phyloP scores from a whole-genome alignment of 2,797 vertebrate species.

The Erethizon dorsatum region DNA sequence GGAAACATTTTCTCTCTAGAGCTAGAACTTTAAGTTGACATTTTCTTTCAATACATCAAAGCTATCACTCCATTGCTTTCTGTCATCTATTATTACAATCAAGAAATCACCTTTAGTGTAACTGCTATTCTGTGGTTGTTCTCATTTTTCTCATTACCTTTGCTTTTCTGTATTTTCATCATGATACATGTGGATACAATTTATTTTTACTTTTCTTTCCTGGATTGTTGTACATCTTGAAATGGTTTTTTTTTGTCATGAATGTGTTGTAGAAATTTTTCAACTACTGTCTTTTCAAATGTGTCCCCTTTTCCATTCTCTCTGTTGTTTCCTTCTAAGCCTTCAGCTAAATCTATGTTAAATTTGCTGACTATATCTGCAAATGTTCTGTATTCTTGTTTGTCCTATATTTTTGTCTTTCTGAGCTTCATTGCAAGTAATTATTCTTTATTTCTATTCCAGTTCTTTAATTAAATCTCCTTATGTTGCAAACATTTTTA shows the following conservation, averaged over 20 bases:
- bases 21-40: slow-evolving; percentile 12
- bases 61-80: slow-evolving; percentile 11
- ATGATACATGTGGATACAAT: not conserved
- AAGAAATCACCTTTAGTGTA: slow-evolving; percentile 27
- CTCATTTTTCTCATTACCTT: slow-evolving; percentile 33
- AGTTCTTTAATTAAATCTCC: slow-evolving; percentile 12
- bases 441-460: slow-evolving; percentile 42
- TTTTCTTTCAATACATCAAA: slow-evolving; percentile 50
- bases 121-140: not conserved
- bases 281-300: slow-evolving; percentile 37
- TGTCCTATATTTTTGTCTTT: slow-evolving; percentile 41
- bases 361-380: slow-evolving; percentile 30
- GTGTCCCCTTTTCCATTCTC: not conserved
- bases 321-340: not conserved
- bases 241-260: not conserved
- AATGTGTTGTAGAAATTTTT: not conserved
- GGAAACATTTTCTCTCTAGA: slow-evolving; percentile 21
- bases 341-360: not conserved
- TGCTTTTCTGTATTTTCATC: not conserved
- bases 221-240: not conserved
- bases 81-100: not conserved
- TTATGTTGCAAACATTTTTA: not conserved
- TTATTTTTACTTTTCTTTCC: slow-evolving; percentile 4
- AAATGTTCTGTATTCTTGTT: not conserved
- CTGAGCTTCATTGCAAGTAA: slow-evolving; percentile 28